These are phyloP conservation scores for Diabrotica virgifera DNA, from an alignment of 1,140 invertebrate genomes.

Conservation along the genomic window DNA sequence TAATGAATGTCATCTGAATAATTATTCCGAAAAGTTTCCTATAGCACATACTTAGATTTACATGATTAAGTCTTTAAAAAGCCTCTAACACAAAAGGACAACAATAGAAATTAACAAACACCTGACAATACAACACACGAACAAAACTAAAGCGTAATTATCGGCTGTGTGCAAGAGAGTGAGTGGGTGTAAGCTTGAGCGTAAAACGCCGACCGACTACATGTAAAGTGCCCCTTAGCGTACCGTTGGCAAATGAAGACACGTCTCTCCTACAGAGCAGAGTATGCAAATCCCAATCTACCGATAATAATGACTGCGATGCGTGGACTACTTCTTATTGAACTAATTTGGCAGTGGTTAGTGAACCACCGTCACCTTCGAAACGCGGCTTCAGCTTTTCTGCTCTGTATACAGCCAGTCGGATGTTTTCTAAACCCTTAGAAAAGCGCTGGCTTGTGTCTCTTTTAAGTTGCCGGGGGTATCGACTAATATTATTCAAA, in stretches of 20 bases:
- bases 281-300: conserved; percentile 43
- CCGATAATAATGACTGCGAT: conserved; percentile 46
- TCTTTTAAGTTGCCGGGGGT: not conserved
- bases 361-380: conserved; percentile 28
- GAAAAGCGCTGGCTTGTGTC: conserved; percentile 18
- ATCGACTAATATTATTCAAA: not conserved
- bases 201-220: conserved; percentile 11
- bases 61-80: not conserved
- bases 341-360: conserved; percentile 46
- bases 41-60: too few relatives aligned
- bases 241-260: conserved; percentile 37
- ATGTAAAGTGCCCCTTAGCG: conserved; percentile 36
- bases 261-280: conserved; percentile 30
- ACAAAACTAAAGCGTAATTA: conserved; percentile 27
- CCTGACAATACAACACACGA: not conserved
- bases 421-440: conserved; percentile 29
- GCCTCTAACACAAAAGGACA: not conserved
- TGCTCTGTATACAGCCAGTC: conserved; percentile 13
- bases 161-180: not conserved
- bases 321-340: conserved; percentile 47
- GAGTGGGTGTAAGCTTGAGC: conserved; percentile 19
- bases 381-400: conserved; percentile 38
- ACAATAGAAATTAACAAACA: not conserved
- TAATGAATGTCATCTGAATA: too few relatives aligned
- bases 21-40: too few relatives aligned